phyloP scores from a whole-genome alignment of 2,113 vertebrate genomes.

The Connochaetes taurinus region DNA sequence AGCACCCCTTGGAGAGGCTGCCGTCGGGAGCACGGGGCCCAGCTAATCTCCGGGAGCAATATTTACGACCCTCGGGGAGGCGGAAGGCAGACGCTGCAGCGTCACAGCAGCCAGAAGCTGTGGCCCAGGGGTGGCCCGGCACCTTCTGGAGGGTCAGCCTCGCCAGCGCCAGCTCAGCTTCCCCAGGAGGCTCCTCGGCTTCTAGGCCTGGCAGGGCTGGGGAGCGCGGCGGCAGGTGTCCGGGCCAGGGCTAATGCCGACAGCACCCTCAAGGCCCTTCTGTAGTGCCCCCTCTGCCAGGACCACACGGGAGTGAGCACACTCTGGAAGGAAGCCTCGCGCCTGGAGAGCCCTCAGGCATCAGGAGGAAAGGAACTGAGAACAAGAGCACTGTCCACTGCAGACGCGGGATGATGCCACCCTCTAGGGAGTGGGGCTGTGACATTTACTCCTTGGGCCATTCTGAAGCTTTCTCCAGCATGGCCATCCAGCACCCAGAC shows the following conservation, averaged over 20 bases:
- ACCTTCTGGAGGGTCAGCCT: accelerated
- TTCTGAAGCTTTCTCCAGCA: accelerated
- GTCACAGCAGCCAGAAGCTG: neutral
- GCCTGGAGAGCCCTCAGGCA: neutral
- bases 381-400: no score
- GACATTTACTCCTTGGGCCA: accelerated
- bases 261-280: neutral
- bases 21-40: accelerated
- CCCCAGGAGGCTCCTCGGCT: no score
- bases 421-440: neutral
- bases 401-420: neutral
- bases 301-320: accelerated
- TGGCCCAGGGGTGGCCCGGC: neutral
- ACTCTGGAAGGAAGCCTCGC: neutral
- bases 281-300: neutral
- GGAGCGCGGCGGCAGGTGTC: neutral
- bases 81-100: neutral
- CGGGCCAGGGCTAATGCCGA: accelerated
- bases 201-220: neutral
- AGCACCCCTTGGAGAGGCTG: neutral
- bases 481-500: neutral
- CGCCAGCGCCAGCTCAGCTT: neutral
- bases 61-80: neutral
- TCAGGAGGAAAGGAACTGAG: neutral
- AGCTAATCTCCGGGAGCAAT: neutral